Evolutionary conservation across 2,888 invertebrate species (phyloP).

Genomic region (Drosophila formosana): DNA sequence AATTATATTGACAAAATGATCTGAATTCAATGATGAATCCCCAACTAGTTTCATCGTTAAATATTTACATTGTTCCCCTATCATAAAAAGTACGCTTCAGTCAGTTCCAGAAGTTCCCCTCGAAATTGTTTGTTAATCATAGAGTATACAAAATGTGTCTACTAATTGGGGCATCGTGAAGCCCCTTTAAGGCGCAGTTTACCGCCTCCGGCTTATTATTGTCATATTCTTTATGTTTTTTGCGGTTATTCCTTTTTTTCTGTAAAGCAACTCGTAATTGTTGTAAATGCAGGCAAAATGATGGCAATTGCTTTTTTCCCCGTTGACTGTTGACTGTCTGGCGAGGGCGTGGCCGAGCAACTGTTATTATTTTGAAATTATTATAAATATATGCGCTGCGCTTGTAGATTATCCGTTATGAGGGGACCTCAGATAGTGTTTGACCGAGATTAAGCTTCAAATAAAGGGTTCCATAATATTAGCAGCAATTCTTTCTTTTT

Average conservation of each 20-base stretch:
- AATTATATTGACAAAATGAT: too few relatives aligned
- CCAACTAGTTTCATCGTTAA: too few relatives aligned
- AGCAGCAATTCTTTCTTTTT: not conserved
- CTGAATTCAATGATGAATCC: too few relatives aligned
- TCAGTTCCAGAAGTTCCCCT: not conserved
- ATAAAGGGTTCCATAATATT: conserved; percentile 12
- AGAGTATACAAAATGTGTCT: conserved; percentile 46
- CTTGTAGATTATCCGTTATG: conserved; percentile 18
- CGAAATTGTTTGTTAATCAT: conserved; percentile 7
- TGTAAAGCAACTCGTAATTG: conserved; percentile 54
- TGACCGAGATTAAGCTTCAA: not conserved
- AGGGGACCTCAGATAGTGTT: conserved; percentile 5
- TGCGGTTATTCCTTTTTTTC: conserved; percentile 6
- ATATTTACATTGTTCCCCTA: too few relatives aligned
- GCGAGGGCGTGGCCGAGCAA: conserved; percentile 30
- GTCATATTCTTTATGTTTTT: not conserved
- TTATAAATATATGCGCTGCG: conserved; percentile 56
- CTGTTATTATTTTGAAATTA: conserved; percentile 74
- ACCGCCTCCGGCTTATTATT: conserved; percentile 46
- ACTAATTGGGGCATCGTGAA: conserved; percentile 50
- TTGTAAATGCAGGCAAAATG: conserved; percentile 55
- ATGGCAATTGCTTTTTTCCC: conserved; percentile 38
- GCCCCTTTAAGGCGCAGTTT: conserved; percentile 43
- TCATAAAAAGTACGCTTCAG: too few relatives aligned
- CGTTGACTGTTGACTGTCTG: conserved; percentile 3